phyloP scores from a whole-genome alignment of 2,797 vertebrate species.

The Spizella passerina region DNA sequence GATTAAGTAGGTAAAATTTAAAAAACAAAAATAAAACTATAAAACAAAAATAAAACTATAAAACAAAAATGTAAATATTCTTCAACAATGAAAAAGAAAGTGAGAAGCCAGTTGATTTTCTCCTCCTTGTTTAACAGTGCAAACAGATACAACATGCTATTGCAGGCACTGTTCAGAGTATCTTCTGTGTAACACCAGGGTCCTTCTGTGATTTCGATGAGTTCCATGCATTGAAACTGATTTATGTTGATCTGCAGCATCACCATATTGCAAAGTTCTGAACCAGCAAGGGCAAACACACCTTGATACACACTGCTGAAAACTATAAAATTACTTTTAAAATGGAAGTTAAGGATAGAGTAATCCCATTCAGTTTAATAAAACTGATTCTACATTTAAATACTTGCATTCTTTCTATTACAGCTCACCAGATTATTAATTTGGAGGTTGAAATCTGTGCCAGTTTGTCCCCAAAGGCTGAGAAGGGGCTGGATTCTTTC shows the following conservation, averaged over 20 bases:
- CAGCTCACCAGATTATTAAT: neutral
- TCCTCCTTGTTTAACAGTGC: neutral
- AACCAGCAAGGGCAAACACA: neutral
- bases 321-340: neutral
- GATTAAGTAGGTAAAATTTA: neutral
- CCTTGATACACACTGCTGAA: neutral
- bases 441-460: neutral
- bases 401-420: neutral
- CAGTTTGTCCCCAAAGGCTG: neutral
- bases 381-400: neutral
- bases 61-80: neutral
- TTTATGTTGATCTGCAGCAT: neutral
- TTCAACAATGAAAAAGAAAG: neutral
- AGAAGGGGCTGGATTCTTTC: neutral
- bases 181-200: accelerated
- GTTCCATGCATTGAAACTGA: neutral
- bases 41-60: neutral
- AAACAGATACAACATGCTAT: neutral
- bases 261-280: neutral
- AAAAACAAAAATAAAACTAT: neutral
- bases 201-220: neutral
- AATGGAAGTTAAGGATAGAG: neutral
- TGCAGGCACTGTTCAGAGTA: neutral
- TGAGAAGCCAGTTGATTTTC: neutral
- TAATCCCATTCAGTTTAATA: neutral